Conservation (phyloP, 2,113 vertebrate species). For the Shinisaurus crocodilurus region DNA sequence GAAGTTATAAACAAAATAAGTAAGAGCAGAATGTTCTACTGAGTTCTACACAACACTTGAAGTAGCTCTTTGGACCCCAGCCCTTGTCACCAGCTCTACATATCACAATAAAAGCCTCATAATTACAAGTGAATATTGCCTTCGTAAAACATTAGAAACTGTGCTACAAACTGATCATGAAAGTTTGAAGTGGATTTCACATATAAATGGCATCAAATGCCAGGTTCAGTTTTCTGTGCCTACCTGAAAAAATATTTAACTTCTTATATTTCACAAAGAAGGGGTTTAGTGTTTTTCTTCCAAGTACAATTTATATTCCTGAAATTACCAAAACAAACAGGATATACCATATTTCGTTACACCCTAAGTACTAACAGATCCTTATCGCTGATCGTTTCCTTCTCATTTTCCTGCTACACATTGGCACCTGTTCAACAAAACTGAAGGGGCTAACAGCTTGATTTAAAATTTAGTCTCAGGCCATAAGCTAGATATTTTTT, state of each 20-base stretch:
- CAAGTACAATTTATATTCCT: conserved; percentile 3
- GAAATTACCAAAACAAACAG: neutral
- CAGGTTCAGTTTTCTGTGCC: neutral
- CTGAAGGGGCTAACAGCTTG: neutral
- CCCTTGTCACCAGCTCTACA: neutral
- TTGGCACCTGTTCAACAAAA: neutral
- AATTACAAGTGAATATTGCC: neutral
- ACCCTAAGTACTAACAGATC: neutral
- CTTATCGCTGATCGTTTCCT: accelerated
- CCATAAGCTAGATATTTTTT: neutral
- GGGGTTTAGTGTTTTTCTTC: neutral
- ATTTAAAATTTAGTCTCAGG: neutral
- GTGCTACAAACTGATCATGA: conserved; percentile 1
- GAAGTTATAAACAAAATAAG: neutral
- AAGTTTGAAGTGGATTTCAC: conserved; percentile 5
- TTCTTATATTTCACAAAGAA: conserved; percentile 1
- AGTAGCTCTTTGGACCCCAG: neutral
- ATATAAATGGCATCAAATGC: neutral
- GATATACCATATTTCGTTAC: neutral
- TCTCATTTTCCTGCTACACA: neutral
- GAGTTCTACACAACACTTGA: neutral
- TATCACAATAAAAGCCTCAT: conserved; percentile 4
- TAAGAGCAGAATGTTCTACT: no score
- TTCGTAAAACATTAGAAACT: neutral
- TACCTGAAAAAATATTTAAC: neutral